phyloP scores from a whole-genome alignment of 2,113 vertebrate species.

The Xenopus tropicalis region UCB_Xtro_10.0 CM004446.2:39757501-39758000 shows the following conservation, averaged over 20 bases:
- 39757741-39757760: constrained; percentile 14
- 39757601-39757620: constrained; percentile 36
- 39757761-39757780: background rate
- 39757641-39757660: constrained; percentile 32
- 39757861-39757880: no score
- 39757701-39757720: constrained; percentile 40
- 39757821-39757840: no score
- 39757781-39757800: background rate
- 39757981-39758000: no score
- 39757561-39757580: constrained; percentile 35
- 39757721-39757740: constrained; percentile 19
- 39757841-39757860: no score
- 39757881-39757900: no score
- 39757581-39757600: constrained; percentile 37
- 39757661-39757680: constrained; percentile 39
- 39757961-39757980: no score
- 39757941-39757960: no score
- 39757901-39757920: no score
- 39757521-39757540: constrained; percentile 40
- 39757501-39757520: constrained; percentile 38
- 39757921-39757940: no score
- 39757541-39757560: constrained; percentile 7
- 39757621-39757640: constrained; percentile 44
- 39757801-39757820: no score
- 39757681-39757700: constrained; percentile 41